These are phyloP conservation scores for Balaenoptera acutorostrata DNA, from an alignment of 2,113 vertebrate genomes.

Conservation along the genomic window DNA sequence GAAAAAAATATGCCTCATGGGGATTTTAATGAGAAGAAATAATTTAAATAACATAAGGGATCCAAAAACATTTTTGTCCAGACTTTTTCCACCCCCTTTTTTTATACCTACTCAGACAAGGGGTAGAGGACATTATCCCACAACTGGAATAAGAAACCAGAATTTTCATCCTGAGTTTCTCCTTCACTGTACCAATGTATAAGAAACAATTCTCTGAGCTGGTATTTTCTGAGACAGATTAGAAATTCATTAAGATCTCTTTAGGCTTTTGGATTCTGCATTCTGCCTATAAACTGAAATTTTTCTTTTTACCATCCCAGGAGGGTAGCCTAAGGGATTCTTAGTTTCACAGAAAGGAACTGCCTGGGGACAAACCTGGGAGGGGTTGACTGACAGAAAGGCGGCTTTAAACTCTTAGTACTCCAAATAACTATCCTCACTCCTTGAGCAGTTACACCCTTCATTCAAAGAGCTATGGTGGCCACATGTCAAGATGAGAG, in stretches of 20 bases:
- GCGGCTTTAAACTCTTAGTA: neutral
- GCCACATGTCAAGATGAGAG: neutral
- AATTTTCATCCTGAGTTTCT: neutral
- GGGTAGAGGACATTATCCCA: neutral
- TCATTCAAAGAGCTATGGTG: neutral
- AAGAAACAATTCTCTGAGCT: neutral
- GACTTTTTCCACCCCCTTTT: neutral
- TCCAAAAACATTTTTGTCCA: neutral
- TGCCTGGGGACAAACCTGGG: neutral
- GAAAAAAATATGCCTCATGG: neutral
- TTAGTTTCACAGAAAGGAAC: neutral
- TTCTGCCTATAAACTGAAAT: neutral
- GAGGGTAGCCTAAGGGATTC: neutral
- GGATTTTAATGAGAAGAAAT: neutral
- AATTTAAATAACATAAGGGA: neutral
- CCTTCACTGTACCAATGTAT: neutral
- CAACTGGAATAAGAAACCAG: neutral
- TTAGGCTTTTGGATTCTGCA: neutral
- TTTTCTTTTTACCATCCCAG: neutral
- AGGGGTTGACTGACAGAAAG: neutral
- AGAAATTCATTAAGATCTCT: neutral
- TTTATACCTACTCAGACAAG: neutral
- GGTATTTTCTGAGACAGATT: neutral
- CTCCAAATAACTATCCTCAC: neutral
- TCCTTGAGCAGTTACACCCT: neutral